Evolutionary conservation across 2,113 vertebrate genomes (phyloP), one percentile per base, ranked within the genome.

Genomic region (Cisticola juncidis): DNA sequence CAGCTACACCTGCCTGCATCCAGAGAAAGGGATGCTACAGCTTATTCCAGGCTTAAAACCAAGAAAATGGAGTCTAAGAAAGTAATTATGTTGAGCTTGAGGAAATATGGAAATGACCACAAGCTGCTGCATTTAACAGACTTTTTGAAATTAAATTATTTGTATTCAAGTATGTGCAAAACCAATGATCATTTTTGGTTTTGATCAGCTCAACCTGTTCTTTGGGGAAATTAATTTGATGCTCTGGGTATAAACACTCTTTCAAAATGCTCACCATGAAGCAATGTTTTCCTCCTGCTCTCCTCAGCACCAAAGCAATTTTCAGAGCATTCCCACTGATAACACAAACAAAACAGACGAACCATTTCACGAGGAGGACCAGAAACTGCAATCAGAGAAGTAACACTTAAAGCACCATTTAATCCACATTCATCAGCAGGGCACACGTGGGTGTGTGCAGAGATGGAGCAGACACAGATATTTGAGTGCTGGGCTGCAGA

Each of bases 211-310:
- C 90, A 86, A 72, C 48, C 51, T 78, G 82, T 33, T 96, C 94
- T 96, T 95, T 35, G 60, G 95, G 93, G 94, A 95, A 95, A 93
- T 97, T 93, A 96, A 96, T 73, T 90, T 29, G 56, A 78, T 83
- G 68, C 79, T 90, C 64, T 94, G 90, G 72, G 74, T 96, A 56
- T 71, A 88, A 95, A 95, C 88, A 93, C 23, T 83, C 81, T 81
- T 90, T 91, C 61, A 88, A 42, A 86, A 92, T 15, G 74, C 78
- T 91, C 77, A 66, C 78, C 0, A 0, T 48, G 77, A 54, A 94
- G 84, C 70, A 68, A 69, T 36, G 64, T 66, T 94, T 94, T 78
- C 85, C 71, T 94, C 57, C 74, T 57, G 78, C 84, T 93, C 91
- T 95, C 90, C 90, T 64, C 7, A 64, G 77, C 79, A 88, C 78